phyloP scores from a whole-genome alignment of 2,888 invertebrate genomes.

The Terebella lapidaria region DNA sequence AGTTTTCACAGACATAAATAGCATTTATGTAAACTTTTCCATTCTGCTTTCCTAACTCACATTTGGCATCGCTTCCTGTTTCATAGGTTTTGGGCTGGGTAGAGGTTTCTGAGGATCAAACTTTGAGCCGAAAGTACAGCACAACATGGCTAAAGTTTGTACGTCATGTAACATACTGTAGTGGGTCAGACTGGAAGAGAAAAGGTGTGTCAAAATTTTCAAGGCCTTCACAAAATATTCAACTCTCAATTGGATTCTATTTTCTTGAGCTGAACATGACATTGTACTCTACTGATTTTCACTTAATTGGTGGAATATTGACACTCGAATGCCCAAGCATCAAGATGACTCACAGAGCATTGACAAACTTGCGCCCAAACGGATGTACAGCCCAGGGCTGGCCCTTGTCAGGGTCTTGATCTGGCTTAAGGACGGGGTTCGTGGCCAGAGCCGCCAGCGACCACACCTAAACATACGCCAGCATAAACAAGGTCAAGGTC shows the following conservation, averaged over 20 bases:
- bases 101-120: constrained; percentile 33
- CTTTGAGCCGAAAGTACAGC: constrained; percentile 72
- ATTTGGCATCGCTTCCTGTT: too few species aligned
- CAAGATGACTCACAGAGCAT: constrained; percentile 79
- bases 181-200: constrained; percentile 53
- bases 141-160: constrained; percentile 90
- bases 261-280: too few species aligned
- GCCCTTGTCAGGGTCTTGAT: constrained; percentile 37
- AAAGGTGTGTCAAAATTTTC: too few species aligned
- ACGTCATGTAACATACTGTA: constrained; percentile 67
- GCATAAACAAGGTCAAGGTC: too few species aligned
- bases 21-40: too few species aligned
- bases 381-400: constrained; percentile 75
- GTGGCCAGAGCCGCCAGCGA: constrained; percentile 70
- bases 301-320: too few species aligned
- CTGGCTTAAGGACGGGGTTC: constrained; percentile 40
- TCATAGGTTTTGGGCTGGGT: background rate
- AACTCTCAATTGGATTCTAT: too few species aligned
- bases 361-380: constrained; percentile 77
- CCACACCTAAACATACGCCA: constrained; percentile 68
- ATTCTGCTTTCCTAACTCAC: too few species aligned
- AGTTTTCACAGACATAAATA: too few species aligned
- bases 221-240: too few species aligned
- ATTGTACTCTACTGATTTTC: too few species aligned
- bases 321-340: too few species aligned